phyloP scores from a whole-genome alignment of 1,140 invertebrate genomes.

The Cotesia typhae region DNA sequence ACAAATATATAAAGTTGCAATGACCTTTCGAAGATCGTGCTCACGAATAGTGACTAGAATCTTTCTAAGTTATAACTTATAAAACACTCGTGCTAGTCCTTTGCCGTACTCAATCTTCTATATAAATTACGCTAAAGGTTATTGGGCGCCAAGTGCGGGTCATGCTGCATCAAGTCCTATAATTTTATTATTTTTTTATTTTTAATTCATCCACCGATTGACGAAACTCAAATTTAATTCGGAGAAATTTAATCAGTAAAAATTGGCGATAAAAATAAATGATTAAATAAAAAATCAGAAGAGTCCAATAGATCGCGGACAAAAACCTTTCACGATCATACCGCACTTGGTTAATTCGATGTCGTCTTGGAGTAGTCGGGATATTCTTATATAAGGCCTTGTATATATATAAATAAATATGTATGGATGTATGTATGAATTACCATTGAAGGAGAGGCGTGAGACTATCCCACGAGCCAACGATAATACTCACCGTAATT shows the following conservation, averaged over 20 bases:
- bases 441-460: constrained; percentile 50
- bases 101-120: constrained; percentile 40
- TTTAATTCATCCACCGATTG: no score
- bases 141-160: constrained; percentile 41
- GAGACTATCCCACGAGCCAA: constrained; percentile 53
- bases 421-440: neutral
- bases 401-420: no score
- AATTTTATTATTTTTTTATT: no score
- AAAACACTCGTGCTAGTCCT: no score
- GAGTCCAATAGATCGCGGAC: constrained; percentile 8
- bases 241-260: no score
- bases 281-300: neutral
- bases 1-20: constrained; percentile 14
- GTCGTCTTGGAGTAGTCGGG: neutral
- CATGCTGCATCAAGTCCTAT: neutral
- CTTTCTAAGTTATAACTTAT: neutral
- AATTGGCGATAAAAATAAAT: neutral
- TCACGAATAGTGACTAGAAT: neutral
- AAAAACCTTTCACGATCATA: constrained; percentile 56
- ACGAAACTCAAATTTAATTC: no score
- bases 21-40: constrained; percentile 12
- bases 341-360: neutral
- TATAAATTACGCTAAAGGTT: constrained; percentile 57
- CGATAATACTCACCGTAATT: constrained; percentile 2
- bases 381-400: constrained; percentile 49